Evolutionary conservation across 2,888 invertebrate species (phyloP).

Genomic region (Microctonus aethiopoides): DNA sequence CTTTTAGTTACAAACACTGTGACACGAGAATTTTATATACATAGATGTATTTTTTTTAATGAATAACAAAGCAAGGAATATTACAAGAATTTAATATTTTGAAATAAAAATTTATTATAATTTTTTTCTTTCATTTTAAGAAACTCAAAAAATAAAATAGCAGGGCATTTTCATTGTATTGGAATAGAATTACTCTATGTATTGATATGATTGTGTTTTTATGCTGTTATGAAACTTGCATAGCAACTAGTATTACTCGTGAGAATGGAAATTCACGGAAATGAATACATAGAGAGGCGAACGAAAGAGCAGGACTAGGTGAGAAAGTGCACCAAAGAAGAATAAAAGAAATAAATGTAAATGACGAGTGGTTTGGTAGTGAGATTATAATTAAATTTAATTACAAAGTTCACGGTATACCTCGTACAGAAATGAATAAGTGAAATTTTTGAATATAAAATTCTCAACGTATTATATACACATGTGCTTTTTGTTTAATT

Average conservation of each 20-base stretch:
- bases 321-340: slow-evolving; percentile 23
- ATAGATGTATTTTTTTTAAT: no score
- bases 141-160: no score
- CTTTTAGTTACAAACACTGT: no score
- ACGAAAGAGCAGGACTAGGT: background rate
- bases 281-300: background rate
- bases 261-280: background rate
- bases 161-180: no score
- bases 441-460: slow-evolving; percentile 51
- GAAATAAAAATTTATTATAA: no score
- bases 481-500: slow-evolving; percentile 8
- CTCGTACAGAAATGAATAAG: slow-evolving; percentile 47
- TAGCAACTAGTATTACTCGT: background rate
- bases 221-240: background rate
- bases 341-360: slow-evolving; percentile 41
- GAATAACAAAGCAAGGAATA: no score
- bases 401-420: slow-evolving; percentile 53
- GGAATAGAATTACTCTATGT: no score
- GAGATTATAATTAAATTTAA: slow-evolving; percentile 62
- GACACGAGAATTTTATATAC: no score
- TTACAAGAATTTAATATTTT: no score
- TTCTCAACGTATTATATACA: slow-evolving; percentile 35
- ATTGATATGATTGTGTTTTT: slow-evolving; percentile 20
- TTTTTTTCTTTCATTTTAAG: no score
- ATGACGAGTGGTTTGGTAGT: slow-evolving; percentile 54